Conservation (phyloP, 2,113 vertebrate genomes). For the Corythornis madagascariensis region DNA sequence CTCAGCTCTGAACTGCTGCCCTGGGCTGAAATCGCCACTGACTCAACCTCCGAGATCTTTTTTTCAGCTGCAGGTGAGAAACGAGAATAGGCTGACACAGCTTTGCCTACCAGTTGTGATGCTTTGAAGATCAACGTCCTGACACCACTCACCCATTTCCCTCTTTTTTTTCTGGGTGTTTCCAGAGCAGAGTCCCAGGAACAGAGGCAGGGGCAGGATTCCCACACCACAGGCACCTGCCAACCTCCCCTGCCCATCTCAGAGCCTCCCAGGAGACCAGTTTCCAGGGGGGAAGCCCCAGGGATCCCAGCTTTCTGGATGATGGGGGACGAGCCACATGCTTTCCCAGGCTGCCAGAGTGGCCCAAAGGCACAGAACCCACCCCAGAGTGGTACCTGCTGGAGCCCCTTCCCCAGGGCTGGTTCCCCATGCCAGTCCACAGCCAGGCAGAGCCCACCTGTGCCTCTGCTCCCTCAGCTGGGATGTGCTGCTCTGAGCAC, state of each 20-base stretch:
- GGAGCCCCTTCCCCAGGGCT: background rate
- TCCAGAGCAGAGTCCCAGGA: background rate
- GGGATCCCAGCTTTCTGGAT: background rate
- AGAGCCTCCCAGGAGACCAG: background rate
- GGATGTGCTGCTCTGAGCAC: background rate
- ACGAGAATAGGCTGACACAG: background rate
- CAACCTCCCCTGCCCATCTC: background rate
- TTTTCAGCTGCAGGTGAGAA: background rate
- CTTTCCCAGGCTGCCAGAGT: background rate
- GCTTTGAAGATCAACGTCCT: background rate
- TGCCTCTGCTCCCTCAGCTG: too few relatives aligned
- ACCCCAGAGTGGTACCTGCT: accelerated
- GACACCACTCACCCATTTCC: background rate
- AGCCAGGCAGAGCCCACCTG: too few relatives aligned
- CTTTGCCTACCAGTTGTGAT: background rate
- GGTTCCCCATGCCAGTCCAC: too few relatives aligned
- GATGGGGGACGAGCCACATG: accelerated
- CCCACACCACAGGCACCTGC: background rate
- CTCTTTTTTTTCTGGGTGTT: background rate
- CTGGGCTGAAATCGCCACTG: background rate
- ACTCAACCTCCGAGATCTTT: background rate
- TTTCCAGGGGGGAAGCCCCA: background rate
- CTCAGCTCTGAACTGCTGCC: background rate
- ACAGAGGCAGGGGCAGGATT: background rate
- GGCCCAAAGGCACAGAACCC: background rate